Evolutionary conservation across 2,888 invertebrate species (phyloP).

Genomic region (Pristionchus arcanus): DNA sequence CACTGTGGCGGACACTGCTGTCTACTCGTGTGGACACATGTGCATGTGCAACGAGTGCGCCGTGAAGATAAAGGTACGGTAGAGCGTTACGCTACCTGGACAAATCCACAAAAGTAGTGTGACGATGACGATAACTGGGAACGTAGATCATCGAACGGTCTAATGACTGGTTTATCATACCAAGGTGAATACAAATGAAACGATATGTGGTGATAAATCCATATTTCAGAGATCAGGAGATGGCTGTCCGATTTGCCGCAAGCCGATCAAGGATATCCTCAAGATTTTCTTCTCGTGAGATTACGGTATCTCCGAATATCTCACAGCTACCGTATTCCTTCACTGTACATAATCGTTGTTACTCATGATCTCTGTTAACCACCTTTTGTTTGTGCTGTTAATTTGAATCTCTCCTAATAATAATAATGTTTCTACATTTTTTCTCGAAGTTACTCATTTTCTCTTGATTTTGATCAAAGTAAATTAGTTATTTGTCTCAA

Average conservation of each 20-base stretch:
- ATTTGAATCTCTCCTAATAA: too few species aligned
- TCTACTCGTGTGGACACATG: conserved; percentile 98
- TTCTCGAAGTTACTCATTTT: too few species aligned
- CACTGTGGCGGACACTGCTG: conserved; percentile 91
- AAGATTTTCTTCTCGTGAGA: conserved; percentile 87
- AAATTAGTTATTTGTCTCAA: too few species aligned
- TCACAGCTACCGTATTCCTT: background rate
- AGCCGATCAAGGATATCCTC: conserved; percentile 94
- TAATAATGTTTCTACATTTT: too few species aligned
- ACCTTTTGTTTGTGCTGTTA: too few species aligned
- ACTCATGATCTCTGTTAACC: background rate
- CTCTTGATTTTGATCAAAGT: too few species aligned
- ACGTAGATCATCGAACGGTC: too few species aligned
- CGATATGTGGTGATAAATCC: background rate
- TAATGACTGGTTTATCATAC: background rate
- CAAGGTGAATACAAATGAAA: background rate
- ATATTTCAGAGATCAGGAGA: conserved; percentile 60
- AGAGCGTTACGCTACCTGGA: too few species aligned
- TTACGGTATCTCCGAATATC: background rate
- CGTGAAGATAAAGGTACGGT: conserved; percentile 67
- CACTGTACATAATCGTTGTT: background rate
- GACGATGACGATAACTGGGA: too few species aligned
- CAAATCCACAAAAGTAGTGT: background rate
- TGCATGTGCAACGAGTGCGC: conserved; percentile 98
- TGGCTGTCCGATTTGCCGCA: conserved; percentile 92